A percentile compares a stretch with the other conserved stretches of the same genome.
Conservation (phyloP, 2,797 vertebrate species). For the Dendrocincla tyrannina region DNA sequence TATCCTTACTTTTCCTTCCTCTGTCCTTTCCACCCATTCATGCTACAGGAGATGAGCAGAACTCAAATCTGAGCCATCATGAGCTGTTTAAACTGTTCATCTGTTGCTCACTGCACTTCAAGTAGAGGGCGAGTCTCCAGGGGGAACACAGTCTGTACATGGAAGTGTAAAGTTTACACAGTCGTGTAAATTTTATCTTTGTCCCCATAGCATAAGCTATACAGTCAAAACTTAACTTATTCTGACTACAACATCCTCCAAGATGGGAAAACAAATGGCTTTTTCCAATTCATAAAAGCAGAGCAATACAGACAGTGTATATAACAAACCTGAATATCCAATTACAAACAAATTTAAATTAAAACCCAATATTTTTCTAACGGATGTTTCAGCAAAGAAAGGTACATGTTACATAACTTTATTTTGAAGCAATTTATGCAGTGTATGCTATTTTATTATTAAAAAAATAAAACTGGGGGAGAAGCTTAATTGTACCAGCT, state of each 20-base stretch:
- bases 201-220: background rate
- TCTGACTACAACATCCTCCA: background rate
- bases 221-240: background rate
- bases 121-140: background rate
- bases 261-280: background rate
- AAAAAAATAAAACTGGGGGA: background rate
- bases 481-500: background rate
- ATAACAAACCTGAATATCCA: background rate
- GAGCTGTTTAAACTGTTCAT: background rate
- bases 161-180: background rate
- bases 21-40: background rate
- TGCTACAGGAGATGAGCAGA: background rate
- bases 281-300: background rate
- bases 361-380: background rate
- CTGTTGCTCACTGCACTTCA: background rate
- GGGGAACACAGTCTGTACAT: background rate
- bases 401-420: background rate
- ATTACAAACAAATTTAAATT: background rate
- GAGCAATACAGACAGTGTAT: background rate
- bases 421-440: background rate
- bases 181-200: too few species aligned
- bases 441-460: background rate
- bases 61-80: background rate
- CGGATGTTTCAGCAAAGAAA: background rate
- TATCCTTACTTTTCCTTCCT: background rate